Percentiles rank a stretch among this genome's conserved stretches.
phyloP scores from a whole-genome alignment of 2,113 vertebrate species.

The Eubucco bourcierii region DNA sequence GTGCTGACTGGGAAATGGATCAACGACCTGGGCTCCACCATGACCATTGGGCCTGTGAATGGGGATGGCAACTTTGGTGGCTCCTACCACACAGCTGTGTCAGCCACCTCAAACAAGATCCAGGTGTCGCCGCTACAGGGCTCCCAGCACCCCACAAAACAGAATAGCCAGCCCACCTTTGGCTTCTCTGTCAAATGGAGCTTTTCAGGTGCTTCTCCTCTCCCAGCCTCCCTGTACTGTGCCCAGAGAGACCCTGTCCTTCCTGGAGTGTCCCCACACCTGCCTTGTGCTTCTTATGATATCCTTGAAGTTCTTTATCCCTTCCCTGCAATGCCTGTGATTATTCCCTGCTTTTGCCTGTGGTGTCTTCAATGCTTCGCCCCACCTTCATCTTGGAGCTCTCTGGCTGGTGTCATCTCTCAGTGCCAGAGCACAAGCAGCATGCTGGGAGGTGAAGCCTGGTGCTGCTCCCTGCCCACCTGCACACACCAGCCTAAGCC shows the following conservation, averaged over 20 bases:
- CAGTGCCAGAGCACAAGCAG: not conserved
- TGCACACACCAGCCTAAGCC: accelerated
- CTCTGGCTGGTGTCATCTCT: not conserved
- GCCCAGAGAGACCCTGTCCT: no score
- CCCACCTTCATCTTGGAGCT: not conserved
- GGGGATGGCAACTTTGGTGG: accelerated
- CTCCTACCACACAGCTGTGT: not conserved
- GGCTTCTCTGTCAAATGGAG: conserved; percentile 14
- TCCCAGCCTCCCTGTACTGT: accelerated
- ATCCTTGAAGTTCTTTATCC: not conserved
- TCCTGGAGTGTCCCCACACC: accelerated
- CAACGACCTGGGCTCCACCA: conserved; percentile 33
- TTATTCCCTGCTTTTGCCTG: not conserved
- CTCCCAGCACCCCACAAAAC: accelerated
- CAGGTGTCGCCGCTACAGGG: not conserved
- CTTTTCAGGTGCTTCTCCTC: conserved; percentile 4
- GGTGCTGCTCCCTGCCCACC: not conserved
- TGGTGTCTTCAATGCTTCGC: not conserved
- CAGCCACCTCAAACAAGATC: accelerated
- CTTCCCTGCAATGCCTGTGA: no score
- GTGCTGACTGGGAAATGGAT: accelerated
- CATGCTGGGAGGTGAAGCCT: not conserved
- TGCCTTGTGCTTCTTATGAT: no score
- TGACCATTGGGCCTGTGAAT: accelerated
- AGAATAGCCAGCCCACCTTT: not conserved